Conservation (phyloP, 2,888 invertebrate species). For the Aphidius colemani region DNA sequence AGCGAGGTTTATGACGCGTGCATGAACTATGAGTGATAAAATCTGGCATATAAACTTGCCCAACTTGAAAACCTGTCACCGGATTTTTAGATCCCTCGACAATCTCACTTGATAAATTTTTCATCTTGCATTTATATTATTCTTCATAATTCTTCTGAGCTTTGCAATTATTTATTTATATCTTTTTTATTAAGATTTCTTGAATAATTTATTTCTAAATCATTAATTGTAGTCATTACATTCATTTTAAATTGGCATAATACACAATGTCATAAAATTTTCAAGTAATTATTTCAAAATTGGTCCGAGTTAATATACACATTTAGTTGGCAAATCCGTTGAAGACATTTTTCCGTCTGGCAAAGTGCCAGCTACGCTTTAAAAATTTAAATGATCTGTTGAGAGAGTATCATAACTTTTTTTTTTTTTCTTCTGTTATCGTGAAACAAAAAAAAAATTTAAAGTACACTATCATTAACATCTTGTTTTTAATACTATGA, state of each 20-base stretch:
- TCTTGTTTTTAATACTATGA: too few relatives aligned
- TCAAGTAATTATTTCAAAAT: conserved; percentile 4
- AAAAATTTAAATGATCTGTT: conserved; percentile 12
- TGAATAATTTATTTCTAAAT: too few relatives aligned
- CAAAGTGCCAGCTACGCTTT: conserved; percentile 13
- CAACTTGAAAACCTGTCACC: conserved; percentile 12
- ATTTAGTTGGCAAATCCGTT: conserved; percentile 9
- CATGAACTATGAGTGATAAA: conserved; percentile 44
- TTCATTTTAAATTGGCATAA: too few relatives aligned
- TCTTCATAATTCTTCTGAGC: too few relatives aligned
- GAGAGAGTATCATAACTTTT: conserved; percentile 6
- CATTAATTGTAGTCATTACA: too few relatives aligned
- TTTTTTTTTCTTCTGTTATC: conserved; percentile 8
- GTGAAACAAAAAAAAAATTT: neutral
- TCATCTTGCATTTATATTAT: too few relatives aligned
- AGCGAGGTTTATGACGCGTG: conserved; percentile 43
- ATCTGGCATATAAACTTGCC: conserved; percentile 28
- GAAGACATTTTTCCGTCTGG: conserved; percentile 10
- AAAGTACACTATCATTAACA: too few relatives aligned
- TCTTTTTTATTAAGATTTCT: too few relatives aligned
- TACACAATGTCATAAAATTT: neutral
- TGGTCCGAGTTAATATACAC: neutral
- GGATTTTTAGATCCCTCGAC: conserved; percentile 16
- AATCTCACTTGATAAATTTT: neutral
- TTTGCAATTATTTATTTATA: too few relatives aligned